A percentile compares a stretch with the other conserved stretches of the same genome.
phyloP scores from a whole-genome alignment of 1,140 invertebrate species.

The Ostrea denselamellosa region DNA sequence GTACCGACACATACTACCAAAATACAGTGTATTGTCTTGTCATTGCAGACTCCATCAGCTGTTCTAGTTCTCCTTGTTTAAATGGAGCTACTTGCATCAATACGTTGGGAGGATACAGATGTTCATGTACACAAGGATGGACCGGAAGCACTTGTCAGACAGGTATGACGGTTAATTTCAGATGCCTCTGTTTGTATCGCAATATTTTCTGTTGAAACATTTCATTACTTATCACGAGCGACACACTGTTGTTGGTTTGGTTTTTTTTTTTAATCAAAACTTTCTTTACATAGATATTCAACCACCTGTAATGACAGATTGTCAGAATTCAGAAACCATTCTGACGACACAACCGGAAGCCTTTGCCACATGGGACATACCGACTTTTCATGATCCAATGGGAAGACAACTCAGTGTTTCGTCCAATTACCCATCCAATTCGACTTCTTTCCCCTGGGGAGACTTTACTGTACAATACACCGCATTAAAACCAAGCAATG shows the following conservation, averaged over 20 bases:
- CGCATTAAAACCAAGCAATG: constrained; percentile 61
- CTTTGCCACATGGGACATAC: constrained; percentile 50
- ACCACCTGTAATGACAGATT: constrained; percentile 56
- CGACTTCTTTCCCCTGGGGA: constrained; percentile 60
- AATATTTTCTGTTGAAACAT: too few species aligned
- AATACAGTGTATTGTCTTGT: too few species aligned
- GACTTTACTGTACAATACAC: constrained; percentile 60
- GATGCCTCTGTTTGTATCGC: too few species aligned
- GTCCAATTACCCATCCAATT: constrained; percentile 54
- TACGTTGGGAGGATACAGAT: background rate
- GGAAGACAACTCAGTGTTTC: constrained; percentile 48
- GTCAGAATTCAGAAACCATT: constrained; percentile 36
- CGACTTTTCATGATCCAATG: constrained; percentile 58
- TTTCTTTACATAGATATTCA: constrained; percentile 57
- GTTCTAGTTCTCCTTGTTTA: background rate
- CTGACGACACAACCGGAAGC: constrained; percentile 34
- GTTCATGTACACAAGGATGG: background rate
- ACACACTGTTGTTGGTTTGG: too few species aligned
- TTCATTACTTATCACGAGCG: too few species aligned
- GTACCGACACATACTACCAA: too few species aligned
- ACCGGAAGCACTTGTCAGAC: constrained; percentile 7
- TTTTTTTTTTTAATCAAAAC: background rate
- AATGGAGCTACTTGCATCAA: background rate
- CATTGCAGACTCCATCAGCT: background rate
- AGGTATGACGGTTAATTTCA: background rate